Base-by-base conservation (phyloP, 2,797 vertebrate species). In the Pelobates cultripes region DNA sequence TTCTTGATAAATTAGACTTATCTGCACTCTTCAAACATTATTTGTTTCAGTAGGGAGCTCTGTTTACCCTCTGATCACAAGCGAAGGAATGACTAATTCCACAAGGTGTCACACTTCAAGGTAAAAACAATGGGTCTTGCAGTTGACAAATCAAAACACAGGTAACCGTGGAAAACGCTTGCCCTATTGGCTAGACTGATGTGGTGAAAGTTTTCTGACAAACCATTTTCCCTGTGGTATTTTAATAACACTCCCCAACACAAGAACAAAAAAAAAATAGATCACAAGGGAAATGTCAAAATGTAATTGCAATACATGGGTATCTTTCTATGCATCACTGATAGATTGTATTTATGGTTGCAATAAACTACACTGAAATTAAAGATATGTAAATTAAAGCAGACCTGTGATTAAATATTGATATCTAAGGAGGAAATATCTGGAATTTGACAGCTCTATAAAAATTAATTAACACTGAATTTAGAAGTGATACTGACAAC, bases 31-130 rank as follows among this genome's bases (percentile, higher is more conserved):
- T 79, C 76, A 83, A 79, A 70, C 77, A 63, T 78, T 55, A 63
- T 64, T 42, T 82, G 72, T 83, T 61, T 75, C 71, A 63, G 75
- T 14, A 73, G 71, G 51, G 47, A 57, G 61, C 74, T 45, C 51
- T 45, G 71, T 70, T 79, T 83, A 74, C 64, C 60, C 70, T 74
- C 53, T 74, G 81, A 83, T 83, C 71, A 75, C 71, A 78, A 69
- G 66, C 63, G 63, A 78, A 51, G 63, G 63, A 73, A 83, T 83
- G 77, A 83, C 77, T 78, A 83, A 78, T 74, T 51, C 63, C 70
- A 60, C 81, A 83, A 70, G 70, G 43, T 70, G 77, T 83, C 77
- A 83, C 77, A 83, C 77, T 75, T 79, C 66, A 79, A 83, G 82
- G 82, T 75, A 75, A 79, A 83, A 75, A 79, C 72, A 75, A 70